phyloP scores from a whole-genome alignment of 2,888 invertebrate species.

The Pristionchus fissidentatus region DNA sequence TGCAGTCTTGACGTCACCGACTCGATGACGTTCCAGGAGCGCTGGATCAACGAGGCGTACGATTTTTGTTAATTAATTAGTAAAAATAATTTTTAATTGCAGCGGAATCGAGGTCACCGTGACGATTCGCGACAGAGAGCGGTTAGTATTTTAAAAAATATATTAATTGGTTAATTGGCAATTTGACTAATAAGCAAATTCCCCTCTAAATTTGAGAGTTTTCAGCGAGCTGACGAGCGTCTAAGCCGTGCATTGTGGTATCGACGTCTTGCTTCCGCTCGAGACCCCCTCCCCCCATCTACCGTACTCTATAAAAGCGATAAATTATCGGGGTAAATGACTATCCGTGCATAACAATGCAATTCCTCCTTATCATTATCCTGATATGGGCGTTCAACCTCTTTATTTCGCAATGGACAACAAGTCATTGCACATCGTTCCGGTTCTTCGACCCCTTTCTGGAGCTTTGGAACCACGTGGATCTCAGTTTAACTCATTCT shows the following conservation, averaged over 20 bases:
- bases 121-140: constrained; percentile 36
- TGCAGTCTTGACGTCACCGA: background rate
- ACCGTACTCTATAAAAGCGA: constrained; percentile 34
- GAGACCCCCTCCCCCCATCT: background rate
- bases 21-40: constrained; percentile 37
- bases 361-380: too few species aligned
- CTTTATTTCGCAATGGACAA: too few species aligned
- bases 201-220: background rate
- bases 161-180: background rate
- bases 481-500: too few species aligned
- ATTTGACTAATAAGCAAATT: background rate
- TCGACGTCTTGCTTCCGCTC: background rate
- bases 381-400: too few species aligned
- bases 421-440: background rate
- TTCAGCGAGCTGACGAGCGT: constrained; percentile 17
- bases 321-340: constrained; percentile 43
- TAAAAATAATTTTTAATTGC: background rate
- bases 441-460: background rate
- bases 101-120: constrained; percentile 19
- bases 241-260: background rate
- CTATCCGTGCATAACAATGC: too few species aligned
- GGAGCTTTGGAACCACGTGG: background rate
- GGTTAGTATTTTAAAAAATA: background rate
- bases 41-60: background rate
- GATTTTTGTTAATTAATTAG: background rate